Base-by-base conservation (phyloP, 1,140 invertebrate genomes). In the Ylistrum balloti region DNA sequence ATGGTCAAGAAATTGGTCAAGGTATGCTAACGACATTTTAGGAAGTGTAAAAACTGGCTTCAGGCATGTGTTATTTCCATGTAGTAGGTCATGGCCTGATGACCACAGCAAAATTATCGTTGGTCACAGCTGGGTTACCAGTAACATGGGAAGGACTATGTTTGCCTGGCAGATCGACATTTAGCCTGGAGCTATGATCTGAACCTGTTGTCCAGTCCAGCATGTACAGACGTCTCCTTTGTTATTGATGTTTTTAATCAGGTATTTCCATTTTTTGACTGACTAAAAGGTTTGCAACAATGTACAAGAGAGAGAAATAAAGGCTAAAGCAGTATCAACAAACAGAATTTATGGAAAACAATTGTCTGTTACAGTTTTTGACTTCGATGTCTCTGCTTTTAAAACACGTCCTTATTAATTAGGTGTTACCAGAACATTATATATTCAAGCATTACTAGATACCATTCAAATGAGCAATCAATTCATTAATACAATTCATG, bases 21-120 rank as follows among this genome's bases (percentile, higher is more conserved):
- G 22, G 56, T 56, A 74, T 74, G 56, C n/a, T 74, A 74, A 74
- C n/a, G 22, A 74, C 56, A 74, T 5, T 28, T 74, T 28, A 74
- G 56, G 56, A 74, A 74, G 56, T 74, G 56, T 74, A 74, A 74
- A 74, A 74, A 28, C 45, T 48, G 45, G 56, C 56, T 74, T 74
- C 0, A 28, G 56, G 56, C 56, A 74, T 74, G 28, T 28, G n/a
- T 74, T 74, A 74, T n/a, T 74, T 74, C 56, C 56, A 22, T n/a
- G n/a, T n/a, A 28, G 28, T 74, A 45, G 9, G 56, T 74, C n/a
- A 74, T n/a, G 28, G 56, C 28, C n/a, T 3, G 28, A 17, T 17
- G 22, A 74, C 22, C 56, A 74, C 56, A 74, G n/a, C n/a, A 74
- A 11, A 74, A 74, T 74, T 22, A 74, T 17, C 28, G 56, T 74